Evolutionary conservation across 2,888 invertebrate genomes (phyloP), one percentile per base, ranked within the genome.

Genomic region (Sinentomon sp.): DNA sequence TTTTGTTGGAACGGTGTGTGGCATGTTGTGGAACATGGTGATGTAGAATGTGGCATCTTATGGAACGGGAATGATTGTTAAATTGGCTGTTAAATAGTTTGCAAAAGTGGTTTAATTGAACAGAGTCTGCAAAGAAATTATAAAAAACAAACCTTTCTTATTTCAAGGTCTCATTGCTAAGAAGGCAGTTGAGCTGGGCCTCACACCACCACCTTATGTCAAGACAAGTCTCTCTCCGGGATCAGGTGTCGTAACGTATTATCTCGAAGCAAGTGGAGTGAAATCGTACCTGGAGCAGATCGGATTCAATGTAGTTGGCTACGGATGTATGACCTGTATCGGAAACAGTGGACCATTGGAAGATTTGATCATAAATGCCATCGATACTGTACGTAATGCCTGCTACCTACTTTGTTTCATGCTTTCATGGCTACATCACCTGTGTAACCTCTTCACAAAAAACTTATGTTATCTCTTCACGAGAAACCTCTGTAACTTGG

Each of bases 301-400:
- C 2, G 92, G 92, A 6, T 97, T 94, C 52, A 68, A 80, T 50
- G 71, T 83, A 29, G 89, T 92, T 2, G 94, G 94, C n/a, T 97
- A 92, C 49, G 94, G 94, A 0, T 97, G 97, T 53, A 94, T 92
- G 92, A 94, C 94, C 0, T 97, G 97, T 51, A 97, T 97, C 44
- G 94, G 94, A 1, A 97, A 97, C 59, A 83, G 83, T 5, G 94
- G 94, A 0, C 87, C 89, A 0, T 64, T 97, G 1, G 76, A 80
- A 33, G 87, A 89, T 31, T 65, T 73, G 44, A 73, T 89, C n/a
- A 73, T 70, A 0, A 75, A 77, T 45, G 82, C 82, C 2, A 83
- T 89, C 40, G 87, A 89, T 50, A 74, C 73, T 61, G 71, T 72
- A 45, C n/a, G n/a, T n/a, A n/a, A n/a, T n/a, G n/a, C n/a, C n/a